phyloP scores from a whole-genome alignment of 2,113 vertebrate genomes.

The Thamnophis sirtalis region DNA sequence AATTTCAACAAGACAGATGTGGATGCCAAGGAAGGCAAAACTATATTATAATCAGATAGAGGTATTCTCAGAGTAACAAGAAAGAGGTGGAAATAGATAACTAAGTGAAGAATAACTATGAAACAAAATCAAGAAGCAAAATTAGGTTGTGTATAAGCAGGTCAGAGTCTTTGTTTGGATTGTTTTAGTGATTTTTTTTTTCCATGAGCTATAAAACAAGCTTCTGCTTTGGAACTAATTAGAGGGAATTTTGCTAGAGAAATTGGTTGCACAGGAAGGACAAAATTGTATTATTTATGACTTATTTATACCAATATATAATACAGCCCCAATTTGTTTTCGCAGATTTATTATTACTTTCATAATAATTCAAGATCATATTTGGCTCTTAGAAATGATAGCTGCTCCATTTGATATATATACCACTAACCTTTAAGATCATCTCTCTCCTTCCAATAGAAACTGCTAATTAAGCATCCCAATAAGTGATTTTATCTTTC shows the following conservation, averaged over 20 bases:
- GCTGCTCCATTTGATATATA: not conserved
- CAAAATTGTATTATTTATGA: not conserved
- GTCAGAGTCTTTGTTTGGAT: not conserved
- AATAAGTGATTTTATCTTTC: conserved; percentile 17
- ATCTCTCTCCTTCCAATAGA: not conserved
- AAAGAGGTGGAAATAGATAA: not conserved
- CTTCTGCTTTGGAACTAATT: not conserved
- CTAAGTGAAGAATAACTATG: not conserved
- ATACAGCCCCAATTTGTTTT: not conserved
- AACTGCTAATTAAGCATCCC: conserved; percentile 1
- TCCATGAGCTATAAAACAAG: not conserved
- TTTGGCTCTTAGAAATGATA: not conserved
- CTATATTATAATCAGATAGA: not conserved
- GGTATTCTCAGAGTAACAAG: not conserved
- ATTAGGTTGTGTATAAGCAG: not conserved
- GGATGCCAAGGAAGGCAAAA: not conserved
- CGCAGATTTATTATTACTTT: not conserved
- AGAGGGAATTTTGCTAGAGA: not conserved
- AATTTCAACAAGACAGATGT: not conserved
- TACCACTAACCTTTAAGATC: not conserved
- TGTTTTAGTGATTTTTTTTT: not conserved
- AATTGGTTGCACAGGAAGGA: not conserved
- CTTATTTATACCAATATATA: not conserved
- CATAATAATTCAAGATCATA: not conserved
- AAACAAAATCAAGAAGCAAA: not conserved